Conservation (phyloP, 2,113 vertebrate genomes). For the Peromyscus polionotus region DNA sequence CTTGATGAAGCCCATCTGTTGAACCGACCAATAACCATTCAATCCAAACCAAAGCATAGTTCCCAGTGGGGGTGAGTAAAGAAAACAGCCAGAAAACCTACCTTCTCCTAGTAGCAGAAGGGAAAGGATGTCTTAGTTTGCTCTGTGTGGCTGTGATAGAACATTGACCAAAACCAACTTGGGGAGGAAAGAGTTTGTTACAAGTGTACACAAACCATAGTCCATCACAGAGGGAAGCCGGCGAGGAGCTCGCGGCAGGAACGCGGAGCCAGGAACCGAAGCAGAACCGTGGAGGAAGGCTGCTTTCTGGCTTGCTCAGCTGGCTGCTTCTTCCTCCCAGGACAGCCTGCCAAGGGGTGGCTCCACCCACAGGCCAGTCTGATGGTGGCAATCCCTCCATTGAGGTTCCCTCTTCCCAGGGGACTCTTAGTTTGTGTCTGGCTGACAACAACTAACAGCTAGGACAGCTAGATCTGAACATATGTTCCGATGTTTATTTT, state of each 20-base stretch:
- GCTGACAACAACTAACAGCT: background rate
- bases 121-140: background rate
- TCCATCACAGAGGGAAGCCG: background rate
- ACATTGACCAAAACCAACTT: background rate
- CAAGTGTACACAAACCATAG: background rate
- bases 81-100: background rate
- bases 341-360: background rate
- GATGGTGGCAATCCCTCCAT: background rate
- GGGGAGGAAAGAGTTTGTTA: background rate
- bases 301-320: background rate
- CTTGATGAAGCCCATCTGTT: background rate
- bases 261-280: background rate
- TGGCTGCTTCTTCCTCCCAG: background rate
- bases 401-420: background rate
- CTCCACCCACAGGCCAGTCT: background rate
- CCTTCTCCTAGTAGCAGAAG: background rate
- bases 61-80: background rate
- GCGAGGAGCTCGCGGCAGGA: background rate
- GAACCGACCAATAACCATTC: background rate
- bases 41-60: background rate
- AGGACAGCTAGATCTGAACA: background rate
- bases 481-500: background rate
- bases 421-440: background rate
- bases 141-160: background rate
- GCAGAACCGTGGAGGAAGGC: background rate